Evolutionary conservation across 1,140 invertebrate species (phyloP), one percentile per base, ranked within the genome.

Genomic region (Cydia fagiglandana): DNA sequence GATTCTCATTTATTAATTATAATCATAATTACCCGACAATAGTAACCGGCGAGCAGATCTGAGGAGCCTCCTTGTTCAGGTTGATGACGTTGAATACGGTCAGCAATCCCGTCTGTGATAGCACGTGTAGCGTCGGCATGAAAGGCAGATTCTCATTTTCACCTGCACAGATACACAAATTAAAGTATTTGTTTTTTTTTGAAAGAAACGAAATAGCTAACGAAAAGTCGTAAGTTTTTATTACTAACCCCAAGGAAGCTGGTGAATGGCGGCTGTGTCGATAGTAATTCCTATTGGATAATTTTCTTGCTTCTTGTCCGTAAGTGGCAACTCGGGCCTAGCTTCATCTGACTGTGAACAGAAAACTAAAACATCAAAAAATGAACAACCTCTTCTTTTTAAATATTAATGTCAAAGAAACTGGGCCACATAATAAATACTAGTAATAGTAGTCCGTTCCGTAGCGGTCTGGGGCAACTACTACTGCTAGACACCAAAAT

Each of bases 261-360:
- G 94, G 80, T 94, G 92, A 56, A 94, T 93, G 2, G 94, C 94
- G 17, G 94, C 95, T 12, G 94, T 95, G 83, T 96, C 96, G 7
- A 96, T 92, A 45, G 93, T 93, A 73, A 97, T 87, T 28, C 96
- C 97, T 61, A 97, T 84, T 3, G 96, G 96, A 83, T 94, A 96
- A 24, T 96, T 96, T 82, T 97, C 96, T 84, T 94, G 93, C 81
- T 94, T 95, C 61, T 93, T 93, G 45, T 94, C 93, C 68, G 94
- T 95, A 12, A 97, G 83, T 2, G 97, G 97, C 56, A 97, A 84
- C 86, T 97, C 96, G 24, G 97, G 96, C 77, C 96, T 91, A 0
- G 94, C 94, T 83, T 95, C 94, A 88, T 97, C 97, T 17, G 91
- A 80, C 86, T 94, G 79, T 34, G 34, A 34, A 34, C 34, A 34